A percentile compares a stretch with the other conserved stretches of the same genome.
Conservation (phyloP, 2,888 invertebrate genomes). For the Ectemnius continuus region DNA sequence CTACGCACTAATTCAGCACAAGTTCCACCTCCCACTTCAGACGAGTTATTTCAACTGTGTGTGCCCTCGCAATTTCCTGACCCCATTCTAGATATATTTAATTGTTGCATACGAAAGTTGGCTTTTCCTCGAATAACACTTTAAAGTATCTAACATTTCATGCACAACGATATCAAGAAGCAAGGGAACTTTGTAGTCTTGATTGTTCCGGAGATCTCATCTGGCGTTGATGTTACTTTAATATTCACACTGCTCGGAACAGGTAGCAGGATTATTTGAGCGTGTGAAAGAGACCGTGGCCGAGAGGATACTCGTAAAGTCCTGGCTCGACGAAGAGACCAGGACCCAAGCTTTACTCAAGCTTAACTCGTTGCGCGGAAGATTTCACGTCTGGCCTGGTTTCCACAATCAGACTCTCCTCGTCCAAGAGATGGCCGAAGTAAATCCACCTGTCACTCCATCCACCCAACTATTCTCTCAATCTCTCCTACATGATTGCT, state of each 20-base stretch:
- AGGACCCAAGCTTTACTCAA: constrained; percentile 77
- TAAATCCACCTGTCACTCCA: constrained; percentile 43
- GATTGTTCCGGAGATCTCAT: too few relatives aligned
- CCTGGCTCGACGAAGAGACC: constrained; percentile 78
- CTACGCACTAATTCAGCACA: too few relatives aligned
- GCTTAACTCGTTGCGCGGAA: constrained; percentile 76
- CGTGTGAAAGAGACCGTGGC: constrained; percentile 77
- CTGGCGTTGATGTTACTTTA: too few relatives aligned
- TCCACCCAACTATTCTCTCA: not conserved
- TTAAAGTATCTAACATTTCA: too few relatives aligned
- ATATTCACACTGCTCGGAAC: not conserved
- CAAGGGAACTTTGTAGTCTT: too few relatives aligned
- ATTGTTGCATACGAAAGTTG: too few relatives aligned
- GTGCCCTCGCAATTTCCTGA: too few relatives aligned
- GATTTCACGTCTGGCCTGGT: constrained; percentile 78
- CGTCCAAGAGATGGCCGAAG: constrained; percentile 71
- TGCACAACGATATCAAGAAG: too few relatives aligned
- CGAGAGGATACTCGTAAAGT: constrained; percentile 74
- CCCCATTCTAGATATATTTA: too few relatives aligned
- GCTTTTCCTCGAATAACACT: too few relatives aligned
- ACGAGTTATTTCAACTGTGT: too few relatives aligned
- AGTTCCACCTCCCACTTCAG: too few relatives aligned
- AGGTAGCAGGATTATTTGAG: constrained; percentile 75
- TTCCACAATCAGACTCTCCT: constrained; percentile 72
- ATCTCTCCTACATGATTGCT: not conserved